phyloP scores from a whole-genome alignment of 2,888 invertebrate species.

The Polyommatus iphigenia region DNA sequence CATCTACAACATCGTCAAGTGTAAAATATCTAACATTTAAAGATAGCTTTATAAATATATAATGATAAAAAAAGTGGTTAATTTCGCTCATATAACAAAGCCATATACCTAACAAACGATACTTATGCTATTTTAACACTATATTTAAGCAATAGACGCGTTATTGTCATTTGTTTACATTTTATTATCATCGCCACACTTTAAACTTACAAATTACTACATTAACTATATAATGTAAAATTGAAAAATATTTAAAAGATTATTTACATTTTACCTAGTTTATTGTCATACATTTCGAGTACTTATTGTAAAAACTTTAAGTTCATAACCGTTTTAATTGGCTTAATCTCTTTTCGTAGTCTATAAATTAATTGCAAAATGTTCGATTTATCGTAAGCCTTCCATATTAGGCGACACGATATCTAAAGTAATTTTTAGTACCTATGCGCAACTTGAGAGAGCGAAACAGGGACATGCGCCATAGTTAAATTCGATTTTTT shows the following conservation, averaged over 20 bases:
- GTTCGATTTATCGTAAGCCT: background rate
- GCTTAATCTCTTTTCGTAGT: constrained; percentile 11
- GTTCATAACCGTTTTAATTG: constrained; percentile 22
- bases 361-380: constrained; percentile 14
- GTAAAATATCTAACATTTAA: background rate
- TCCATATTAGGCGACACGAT: background rate
- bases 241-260: constrained; percentile 25
- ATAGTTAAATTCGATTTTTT: too few relatives aligned
- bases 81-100: constrained; percentile 6
- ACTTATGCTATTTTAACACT: constrained; percentile 4
- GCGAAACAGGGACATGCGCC: too few relatives aligned
- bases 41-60: constrained; percentile 7
- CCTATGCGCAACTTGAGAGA: too few relatives aligned
- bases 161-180: constrained; percentile 28
- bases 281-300: constrained; percentile 29
- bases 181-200: constrained; percentile 27
- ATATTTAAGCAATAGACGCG: constrained; percentile 21
- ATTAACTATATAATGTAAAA: constrained; percentile 22
- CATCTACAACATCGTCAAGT: background rate
- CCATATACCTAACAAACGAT: constrained; percentile 16
- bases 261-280: constrained; percentile 27
- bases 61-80: constrained; percentile 11
- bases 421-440: too few relatives aligned
- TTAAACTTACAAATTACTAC: constrained; percentile 21
- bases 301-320: constrained; percentile 6